These are phyloP conservation scores for Chaetorhynchus papuensis DNA, from an alignment of 2,113 vertebrate species.

Conservation along the genomic window DNA sequence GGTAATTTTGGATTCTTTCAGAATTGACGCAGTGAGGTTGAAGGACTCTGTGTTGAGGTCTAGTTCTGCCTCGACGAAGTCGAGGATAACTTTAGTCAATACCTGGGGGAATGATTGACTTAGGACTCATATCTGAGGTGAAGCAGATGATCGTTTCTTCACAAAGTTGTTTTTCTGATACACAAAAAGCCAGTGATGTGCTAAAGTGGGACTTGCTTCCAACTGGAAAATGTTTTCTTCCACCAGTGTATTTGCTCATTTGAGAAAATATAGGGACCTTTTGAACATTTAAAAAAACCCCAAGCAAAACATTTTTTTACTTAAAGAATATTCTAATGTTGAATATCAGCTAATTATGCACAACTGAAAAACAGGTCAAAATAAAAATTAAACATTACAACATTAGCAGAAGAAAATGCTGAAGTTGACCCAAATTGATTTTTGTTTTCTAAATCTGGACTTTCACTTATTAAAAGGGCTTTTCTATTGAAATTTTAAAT, in stretches of 20 bases:
- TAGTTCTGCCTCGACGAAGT: background rate
- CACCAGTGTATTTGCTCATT: background rate
- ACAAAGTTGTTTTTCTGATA: background rate
- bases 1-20: background rate
- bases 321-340: background rate
- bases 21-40: background rate
- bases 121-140: background rate
- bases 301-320: background rate
- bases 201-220: background rate
- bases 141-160: background rate
- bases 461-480: background rate
- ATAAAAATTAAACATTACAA: background rate
- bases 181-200: background rate
- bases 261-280: background rate
- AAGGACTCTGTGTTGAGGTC: background rate
- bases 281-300: background rate
- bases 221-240: background rate
- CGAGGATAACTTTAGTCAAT: background rate
- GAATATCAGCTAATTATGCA: background rate
- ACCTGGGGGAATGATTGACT: background rate
- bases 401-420: background rate
- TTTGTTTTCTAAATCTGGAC: background rate
- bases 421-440: background rate
- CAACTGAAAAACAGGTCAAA: background rate
- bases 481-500: background rate